Evolutionary conservation across 2,113 vertebrate species (phyloP).

Genomic region (Chamaea fasciata): DNA sequence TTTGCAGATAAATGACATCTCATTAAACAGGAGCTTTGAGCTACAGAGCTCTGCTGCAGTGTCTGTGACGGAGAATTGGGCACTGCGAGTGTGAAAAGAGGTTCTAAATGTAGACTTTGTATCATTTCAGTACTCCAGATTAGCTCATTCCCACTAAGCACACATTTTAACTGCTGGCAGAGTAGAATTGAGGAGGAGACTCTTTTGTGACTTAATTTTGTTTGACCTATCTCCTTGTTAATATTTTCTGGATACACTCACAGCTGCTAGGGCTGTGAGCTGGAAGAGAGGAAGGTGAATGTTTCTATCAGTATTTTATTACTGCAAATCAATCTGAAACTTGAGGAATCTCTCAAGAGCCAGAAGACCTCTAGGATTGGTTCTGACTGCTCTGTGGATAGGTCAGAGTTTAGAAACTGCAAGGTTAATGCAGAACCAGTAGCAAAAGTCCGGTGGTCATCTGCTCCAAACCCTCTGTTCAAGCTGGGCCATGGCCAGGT

Average conservation of each 20-base stretch:
- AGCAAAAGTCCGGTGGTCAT: neutral
- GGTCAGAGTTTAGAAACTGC: neutral
- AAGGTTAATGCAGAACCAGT: neutral
- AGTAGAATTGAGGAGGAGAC: neutral
- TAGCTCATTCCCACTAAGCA: neutral
- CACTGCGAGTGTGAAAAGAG: neutral
- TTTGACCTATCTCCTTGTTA: neutral
- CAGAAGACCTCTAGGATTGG: neutral
- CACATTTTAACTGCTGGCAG: neutral
- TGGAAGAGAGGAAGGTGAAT: neutral
- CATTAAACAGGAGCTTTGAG: neutral
- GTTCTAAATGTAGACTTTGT: neutral
- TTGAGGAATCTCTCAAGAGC: neutral
- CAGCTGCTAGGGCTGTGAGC: neutral
- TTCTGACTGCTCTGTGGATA: neutral
- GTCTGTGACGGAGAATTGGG: neutral
- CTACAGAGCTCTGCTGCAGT: neutral
- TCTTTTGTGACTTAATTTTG: neutral
- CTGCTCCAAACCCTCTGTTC: neutral
- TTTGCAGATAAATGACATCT: constrained; percentile 8
- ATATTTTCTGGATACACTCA: neutral
- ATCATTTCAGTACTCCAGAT: neutral
- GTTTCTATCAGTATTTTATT: neutral
- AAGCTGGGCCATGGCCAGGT: neutral
- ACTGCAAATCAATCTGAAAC: neutral